Conservation (phyloP, 2,797 vertebrate species). For the Sebastes steindachneri region DNA sequence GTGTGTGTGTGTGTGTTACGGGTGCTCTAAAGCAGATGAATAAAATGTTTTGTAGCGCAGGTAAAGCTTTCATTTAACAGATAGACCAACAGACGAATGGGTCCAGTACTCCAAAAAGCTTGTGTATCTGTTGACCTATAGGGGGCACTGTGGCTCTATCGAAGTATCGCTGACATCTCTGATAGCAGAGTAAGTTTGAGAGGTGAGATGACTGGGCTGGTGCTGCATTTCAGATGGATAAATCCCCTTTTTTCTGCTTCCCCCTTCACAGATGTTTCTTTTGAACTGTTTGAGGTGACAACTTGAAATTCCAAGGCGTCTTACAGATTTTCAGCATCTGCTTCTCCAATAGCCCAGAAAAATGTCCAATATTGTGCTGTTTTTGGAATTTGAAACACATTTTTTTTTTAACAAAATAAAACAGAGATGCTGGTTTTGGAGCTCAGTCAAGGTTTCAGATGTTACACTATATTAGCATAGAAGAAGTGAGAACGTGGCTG, state of each 20-base stretch:
- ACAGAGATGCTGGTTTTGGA: slow-evolving; percentile 12
- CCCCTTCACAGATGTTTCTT: slow-evolving; percentile 55
- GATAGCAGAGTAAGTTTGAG: slow-evolving; percentile 38
- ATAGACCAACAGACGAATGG: slow-evolving; percentile 2
- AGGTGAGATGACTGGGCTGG: slow-evolving; percentile 47
- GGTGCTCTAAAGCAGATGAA: neutral
- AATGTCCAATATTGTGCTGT: slow-evolving; percentile 5
- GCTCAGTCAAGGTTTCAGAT: slow-evolving; percentile 27
- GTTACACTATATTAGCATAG: neutral
- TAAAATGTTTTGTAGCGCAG: neutral
- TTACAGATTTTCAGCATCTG: slow-evolving; percentile 36
- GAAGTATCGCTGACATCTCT: neutral
- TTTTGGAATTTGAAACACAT: slow-evolving; percentile 31
- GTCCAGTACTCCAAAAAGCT: neutral
- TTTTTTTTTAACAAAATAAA: slow-evolving; percentile 16
- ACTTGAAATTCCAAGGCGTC: slow-evolving; percentile 54
- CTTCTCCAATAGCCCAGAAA: neutral
- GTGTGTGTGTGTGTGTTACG: neutral
- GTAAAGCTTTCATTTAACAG: slow-evolving; percentile 15
- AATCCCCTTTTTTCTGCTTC: slow-evolving; percentile 38
- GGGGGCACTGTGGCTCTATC: slow-evolving; percentile 78
- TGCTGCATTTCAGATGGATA: slow-evolving; percentile 64
- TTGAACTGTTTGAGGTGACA: slow-evolving; percentile 46
- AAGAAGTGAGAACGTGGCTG: neutral
- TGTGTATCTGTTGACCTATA: slow-evolving; percentile 27